Evolutionary conservation across 2,113 vertebrate genomes (phyloP), one percentile per base, ranked within the genome.

Genomic region (Pelobates fuscus): DNA sequence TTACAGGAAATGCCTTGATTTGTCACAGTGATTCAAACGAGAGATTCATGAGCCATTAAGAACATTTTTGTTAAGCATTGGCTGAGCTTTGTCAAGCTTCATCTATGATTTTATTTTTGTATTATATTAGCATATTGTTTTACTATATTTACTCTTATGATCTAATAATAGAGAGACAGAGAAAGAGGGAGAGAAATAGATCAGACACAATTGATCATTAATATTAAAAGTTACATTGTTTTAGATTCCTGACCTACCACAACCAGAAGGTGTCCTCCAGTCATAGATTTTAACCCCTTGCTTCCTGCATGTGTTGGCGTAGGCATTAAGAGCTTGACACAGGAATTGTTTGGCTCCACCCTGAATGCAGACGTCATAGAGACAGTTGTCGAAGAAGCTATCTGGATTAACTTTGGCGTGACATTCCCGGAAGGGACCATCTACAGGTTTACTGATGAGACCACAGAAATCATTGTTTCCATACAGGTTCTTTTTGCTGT

Each of bases 391-490:
- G 27, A 85, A 86, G 82, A 90, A 91, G 3, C 80, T 82, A 0
- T 74, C 77, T 0, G 87, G 85, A 0, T 78, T 26, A 18, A 92
- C 65, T 0, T 74, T 41, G 0, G 46, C 0, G 0, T 90, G 89
- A 26, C 93, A 95, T 14, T 70, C n/a, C 0, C 71, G 15, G 18
- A 94, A 93, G 6, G 91, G 88, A 0, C 91, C 89, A 0, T 66
- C 62, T 0, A 79, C 10, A 2, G 20, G 77, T 5, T 84, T 79
- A 8, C 62, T 80, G 55, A 93, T 75, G 37, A 86, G 65, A 0
- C 92, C 92, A 0, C 93, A 94, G 74, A 81, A 90, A 0, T 65
- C 21, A 0, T 81, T 77, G 0, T 86, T 81, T 0, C 63, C 12
- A 0, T 88, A 92, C 0, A 82, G 23, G 3, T 70, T 66, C 60